A percentile compares a stretch with the other conserved stretches of the same genome.
phyloP scores from a whole-genome alignment of 1,140 invertebrate genomes.

The Cydia pomonella region DNA sequence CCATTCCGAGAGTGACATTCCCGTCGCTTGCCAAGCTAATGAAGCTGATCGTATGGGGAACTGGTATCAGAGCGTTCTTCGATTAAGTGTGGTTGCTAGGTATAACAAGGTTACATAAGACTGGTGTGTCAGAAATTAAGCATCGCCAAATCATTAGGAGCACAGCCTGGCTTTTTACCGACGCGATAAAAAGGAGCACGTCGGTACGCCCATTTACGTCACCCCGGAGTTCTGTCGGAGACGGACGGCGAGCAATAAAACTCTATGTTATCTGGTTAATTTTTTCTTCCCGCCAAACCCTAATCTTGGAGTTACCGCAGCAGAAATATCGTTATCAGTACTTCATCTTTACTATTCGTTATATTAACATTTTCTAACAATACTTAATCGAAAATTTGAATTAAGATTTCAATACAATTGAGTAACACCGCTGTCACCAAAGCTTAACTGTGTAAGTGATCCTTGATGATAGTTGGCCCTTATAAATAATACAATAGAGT shows the following conservation, averaged over 20 bases:
- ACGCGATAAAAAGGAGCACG: constrained; percentile 50
- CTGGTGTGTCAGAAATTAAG: neutral
- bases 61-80: too few species aligned
- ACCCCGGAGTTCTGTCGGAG: constrained; percentile 50
- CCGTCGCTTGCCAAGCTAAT: neutral
- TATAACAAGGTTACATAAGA: neutral
- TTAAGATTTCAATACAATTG: too few species aligned
- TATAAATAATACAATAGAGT: too few species aligned
- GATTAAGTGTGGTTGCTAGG: too few species aligned
- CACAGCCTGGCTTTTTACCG: constrained; percentile 38
- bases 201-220: constrained; percentile 47
- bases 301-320: neutral
- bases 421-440: too few species aligned
- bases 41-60: constrained; percentile 5
- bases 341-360: neutral
- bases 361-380: too few species aligned
- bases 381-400: too few species aligned
- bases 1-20: neutral
- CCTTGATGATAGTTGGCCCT: too few species aligned
- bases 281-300: constrained; percentile 48
- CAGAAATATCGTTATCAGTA: neutral
- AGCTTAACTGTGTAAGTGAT: too few species aligned
- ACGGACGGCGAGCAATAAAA: constrained; percentile 55
- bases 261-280: constrained; percentile 60
- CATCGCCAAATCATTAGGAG: neutral